A percentile compares a stretch with the other conserved stretches of the same genome.
phyloP scores from a whole-genome alignment of 2,113 vertebrate species.

The Saimiri boliviensis region DNA sequence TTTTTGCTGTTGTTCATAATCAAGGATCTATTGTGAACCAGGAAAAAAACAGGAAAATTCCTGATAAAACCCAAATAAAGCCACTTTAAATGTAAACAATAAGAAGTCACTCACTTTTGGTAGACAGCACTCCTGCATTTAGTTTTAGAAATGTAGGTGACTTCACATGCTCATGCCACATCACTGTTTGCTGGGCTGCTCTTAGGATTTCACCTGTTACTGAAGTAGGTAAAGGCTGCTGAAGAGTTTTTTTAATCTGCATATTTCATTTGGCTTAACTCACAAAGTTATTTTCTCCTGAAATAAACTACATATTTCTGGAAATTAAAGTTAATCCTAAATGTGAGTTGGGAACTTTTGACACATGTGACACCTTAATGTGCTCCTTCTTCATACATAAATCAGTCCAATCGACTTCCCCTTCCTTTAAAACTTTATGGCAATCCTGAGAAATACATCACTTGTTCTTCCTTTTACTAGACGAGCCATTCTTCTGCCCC shows the following conservation, averaged over 20 bases:
- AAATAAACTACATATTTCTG: neutral
- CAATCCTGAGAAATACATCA: neutral
- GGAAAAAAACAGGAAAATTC: neutral
- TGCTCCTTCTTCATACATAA: neutral
- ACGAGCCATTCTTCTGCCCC: neutral
- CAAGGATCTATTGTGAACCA: neutral
- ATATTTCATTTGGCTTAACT: neutral
- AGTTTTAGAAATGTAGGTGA: neutral
- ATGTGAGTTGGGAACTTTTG: neutral
- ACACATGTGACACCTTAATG: neutral
- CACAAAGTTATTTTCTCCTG: neutral
- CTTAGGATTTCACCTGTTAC: neutral
- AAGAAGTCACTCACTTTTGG: neutral
- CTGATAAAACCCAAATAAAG: neutral
- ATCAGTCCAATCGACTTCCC: neutral
- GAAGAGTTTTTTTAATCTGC: neutral
- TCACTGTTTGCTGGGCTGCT: neutral
- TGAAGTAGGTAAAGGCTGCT: neutral
- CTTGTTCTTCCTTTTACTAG: neutral
- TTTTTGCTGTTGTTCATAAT: neutral
- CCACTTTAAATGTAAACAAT: neutral
- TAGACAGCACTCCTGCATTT: neutral
- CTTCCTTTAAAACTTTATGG: conserved; percentile 23
- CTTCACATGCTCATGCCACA: neutral
- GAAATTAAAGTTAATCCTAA: neutral